phyloP scores from a whole-genome alignment of 2,113 vertebrate genomes.

The Oophaga pumilio region DNA sequence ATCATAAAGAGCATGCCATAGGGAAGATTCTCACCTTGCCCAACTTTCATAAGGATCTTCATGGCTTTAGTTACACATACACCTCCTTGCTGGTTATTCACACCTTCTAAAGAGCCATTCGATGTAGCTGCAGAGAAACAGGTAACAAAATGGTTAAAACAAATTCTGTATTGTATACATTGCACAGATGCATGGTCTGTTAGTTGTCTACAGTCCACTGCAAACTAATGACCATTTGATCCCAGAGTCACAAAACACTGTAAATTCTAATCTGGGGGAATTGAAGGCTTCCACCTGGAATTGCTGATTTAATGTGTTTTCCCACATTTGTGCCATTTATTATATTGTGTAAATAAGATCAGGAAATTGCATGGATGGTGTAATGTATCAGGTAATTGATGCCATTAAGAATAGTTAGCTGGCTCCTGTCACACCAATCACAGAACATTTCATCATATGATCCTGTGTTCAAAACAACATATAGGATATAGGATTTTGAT shows the following conservation, averaged over 20 bases:
- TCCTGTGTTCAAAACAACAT: neutral
- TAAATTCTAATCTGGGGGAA: slow-evolving; percentile 11
- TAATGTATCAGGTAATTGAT: slow-evolving; percentile 54
- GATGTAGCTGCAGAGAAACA: slow-evolving; percentile 88
- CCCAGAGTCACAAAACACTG: neutral
- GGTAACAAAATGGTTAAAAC: slow-evolving; percentile 65
- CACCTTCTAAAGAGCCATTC: slow-evolving; percentile 96
- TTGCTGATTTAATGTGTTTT: slow-evolving; percentile 28
- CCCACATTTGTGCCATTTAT: slow-evolving; percentile 24
- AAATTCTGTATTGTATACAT: neutral
- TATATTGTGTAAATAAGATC: slow-evolving; percentile 41
- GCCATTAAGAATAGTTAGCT: slow-evolving; percentile 48
- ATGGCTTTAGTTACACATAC: slow-evolving; percentile 98
- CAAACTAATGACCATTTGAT: slow-evolving; percentile 23
- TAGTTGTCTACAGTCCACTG: slow-evolving; percentile 16
- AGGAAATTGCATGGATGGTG: slow-evolving; percentile 39
- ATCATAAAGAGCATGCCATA: too few relatives aligned
- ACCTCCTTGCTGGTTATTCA: slow-evolving; percentile 98
- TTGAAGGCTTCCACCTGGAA: neutral
- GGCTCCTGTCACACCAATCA: slow-evolving; percentile 13
- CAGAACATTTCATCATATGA: slow-evolving; percentile 38
- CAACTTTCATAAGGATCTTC: slow-evolving; percentile 99
- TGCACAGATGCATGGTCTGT: neutral
- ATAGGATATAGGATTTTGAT: slow-evolving; percentile 8
- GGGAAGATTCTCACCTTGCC: slow-evolving; percentile 86